Evolutionary conservation across 2,797 vertebrate species (phyloP).

Genomic region (Etheostoma nigrum): DNA sequence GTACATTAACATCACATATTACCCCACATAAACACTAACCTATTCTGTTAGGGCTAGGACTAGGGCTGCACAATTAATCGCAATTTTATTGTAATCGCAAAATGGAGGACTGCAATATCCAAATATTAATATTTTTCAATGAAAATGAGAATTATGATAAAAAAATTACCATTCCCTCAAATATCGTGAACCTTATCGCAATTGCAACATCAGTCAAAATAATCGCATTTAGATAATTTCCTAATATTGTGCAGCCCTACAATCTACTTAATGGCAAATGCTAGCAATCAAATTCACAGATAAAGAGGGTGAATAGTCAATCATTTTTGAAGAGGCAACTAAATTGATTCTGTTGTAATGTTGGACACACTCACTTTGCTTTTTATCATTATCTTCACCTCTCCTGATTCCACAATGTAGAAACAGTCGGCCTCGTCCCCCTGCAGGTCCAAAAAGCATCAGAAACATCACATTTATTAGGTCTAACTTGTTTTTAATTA

Average conservation of each 20-base stretch:
- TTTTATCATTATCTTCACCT: conserved; percentile 95
- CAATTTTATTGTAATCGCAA: too few species aligned
- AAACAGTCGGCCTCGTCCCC: conserved; percentile 94
- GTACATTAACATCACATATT: background rate
- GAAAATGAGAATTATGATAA: too few species aligned
- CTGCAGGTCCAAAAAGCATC: conserved; percentile 72
- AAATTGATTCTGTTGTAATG: too few species aligned
- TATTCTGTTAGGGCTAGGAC: too few species aligned
- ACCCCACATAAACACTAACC: background rate
- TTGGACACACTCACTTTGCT: conserved; percentile 87
- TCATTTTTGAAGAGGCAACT: background rate
- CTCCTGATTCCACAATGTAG: conserved; percentile 94
- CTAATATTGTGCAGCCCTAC: too few species aligned
- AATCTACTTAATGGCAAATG: background rate
- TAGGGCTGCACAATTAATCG: too few species aligned
- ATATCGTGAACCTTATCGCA: too few species aligned
- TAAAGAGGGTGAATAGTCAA: background rate
- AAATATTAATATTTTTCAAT: too few species aligned
- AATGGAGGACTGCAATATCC: too few species aligned
- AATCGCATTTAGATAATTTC: too few species aligned
- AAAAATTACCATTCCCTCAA: too few species aligned
- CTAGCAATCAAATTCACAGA: background rate
- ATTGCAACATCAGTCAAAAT: too few species aligned
- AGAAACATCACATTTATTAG: background rate
- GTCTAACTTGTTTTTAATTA: background rate